phyloP scores from a whole-genome alignment of 2,797 vertebrate genomes.

The Leuciscus waleckii region DNA sequence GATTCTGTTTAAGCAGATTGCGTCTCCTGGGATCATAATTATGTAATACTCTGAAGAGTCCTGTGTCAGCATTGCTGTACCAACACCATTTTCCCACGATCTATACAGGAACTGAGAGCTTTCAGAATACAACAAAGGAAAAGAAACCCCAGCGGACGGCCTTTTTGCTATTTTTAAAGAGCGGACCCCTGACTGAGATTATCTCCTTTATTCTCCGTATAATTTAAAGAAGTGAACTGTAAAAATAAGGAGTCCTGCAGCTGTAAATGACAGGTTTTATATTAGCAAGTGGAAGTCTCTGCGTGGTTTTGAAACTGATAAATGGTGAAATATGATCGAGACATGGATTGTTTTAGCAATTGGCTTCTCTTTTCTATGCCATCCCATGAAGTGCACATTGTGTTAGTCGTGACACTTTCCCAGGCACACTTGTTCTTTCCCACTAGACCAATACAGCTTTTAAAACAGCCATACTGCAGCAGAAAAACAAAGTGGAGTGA shows the following conservation, averaged over 20 bases:
- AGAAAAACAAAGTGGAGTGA: conserved; percentile 35
- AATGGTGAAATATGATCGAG: conserved; percentile 10
- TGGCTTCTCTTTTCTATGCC: background rate
- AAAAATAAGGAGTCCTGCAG: background rate
- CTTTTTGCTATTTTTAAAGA: conserved; percentile 19
- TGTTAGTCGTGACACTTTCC: conserved; percentile 9
- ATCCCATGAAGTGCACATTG: background rate
- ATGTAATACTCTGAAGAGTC: conserved; percentile 42
- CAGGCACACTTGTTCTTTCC: conserved; percentile 13
- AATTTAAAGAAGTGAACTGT: background rate
- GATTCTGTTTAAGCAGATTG: conserved; percentile 36
- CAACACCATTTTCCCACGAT: conserved; percentile 31
- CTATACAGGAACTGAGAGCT: conserved; percentile 6
- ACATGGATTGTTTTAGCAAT: conserved; percentile 4
- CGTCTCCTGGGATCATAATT: conserved; percentile 37
- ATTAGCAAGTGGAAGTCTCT: too few species aligned
- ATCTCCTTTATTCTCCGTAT: conserved; percentile 22
- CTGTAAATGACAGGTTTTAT: background rate
- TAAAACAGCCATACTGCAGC: conserved; percentile 45
- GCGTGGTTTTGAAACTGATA: background rate
- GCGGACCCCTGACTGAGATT: conserved; percentile 20
- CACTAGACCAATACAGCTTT: conserved; percentile 39
- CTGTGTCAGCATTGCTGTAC: conserved; percentile 43
- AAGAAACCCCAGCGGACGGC: conserved; percentile 1
- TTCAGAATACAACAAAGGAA: conserved; percentile 13